phyloP scores from a whole-genome alignment of 2,888 invertebrate genomes.

The Ischnus inquisitorius region DNA sequence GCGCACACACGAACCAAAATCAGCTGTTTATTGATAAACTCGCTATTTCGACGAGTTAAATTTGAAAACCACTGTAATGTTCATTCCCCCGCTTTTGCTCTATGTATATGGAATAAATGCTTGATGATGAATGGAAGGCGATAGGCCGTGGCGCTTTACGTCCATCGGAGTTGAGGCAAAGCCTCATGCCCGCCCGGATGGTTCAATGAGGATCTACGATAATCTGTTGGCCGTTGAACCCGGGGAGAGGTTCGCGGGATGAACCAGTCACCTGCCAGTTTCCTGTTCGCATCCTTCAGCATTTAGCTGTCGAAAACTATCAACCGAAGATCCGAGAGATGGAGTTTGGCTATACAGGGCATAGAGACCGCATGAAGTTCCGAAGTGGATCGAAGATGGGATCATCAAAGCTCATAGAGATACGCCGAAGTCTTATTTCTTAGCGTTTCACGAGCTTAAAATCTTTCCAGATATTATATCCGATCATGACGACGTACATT shows the following conservation, averaged over 20 bases:
- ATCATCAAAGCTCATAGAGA: conserved; percentile 38
- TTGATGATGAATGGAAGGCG: not conserved
- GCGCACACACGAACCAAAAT: no score
- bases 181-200: conserved; percentile 24
- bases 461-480: not conserved
- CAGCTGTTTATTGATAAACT: no score
- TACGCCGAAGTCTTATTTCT: conserved; percentile 20
- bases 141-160: conserved; percentile 19
- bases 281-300: conserved; percentile 38
- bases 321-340: conserved; percentile 22
- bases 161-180: conserved; percentile 30
- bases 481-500: not conserved
- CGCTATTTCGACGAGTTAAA: no score
- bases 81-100: no score
- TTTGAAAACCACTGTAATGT: no score
- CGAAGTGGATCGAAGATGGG: conserved; percentile 32
- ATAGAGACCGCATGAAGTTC: conserved; percentile 21
- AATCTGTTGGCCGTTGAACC: conserved; percentile 55
- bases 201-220: conserved; percentile 57
- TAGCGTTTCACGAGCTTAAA: not conserved
- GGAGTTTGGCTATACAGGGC: not conserved
- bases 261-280: conserved; percentile 61
- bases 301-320: conserved; percentile 60
- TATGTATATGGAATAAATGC: not conserved
- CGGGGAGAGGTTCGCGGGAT: conserved; percentile 48